Percentiles rank a stretch among this genome's conserved stretches.
phyloP scores from a whole-genome alignment of 2,888 invertebrate genomes.

The Elegia similella region DNA sequence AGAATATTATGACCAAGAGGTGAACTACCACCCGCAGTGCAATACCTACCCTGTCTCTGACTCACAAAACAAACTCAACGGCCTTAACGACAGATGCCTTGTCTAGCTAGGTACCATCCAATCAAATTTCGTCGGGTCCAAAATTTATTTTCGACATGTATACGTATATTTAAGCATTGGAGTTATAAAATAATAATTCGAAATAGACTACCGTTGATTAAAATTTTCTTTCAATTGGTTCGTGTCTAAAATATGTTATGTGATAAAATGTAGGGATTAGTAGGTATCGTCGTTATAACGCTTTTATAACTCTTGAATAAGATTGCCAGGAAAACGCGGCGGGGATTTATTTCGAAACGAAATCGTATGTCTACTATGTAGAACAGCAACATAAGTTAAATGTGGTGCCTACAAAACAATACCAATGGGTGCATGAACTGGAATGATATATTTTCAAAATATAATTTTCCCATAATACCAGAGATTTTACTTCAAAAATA shows the following conservation, averaged over 20 bases:
- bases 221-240: constrained; percentile 38
- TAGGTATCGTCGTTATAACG: constrained; percentile 24
- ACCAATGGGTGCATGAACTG: constrained; percentile 39
- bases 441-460: constrained; percentile 15
- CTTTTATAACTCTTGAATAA: constrained; percentile 33
- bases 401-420: constrained; percentile 57
- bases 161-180: constrained; percentile 69
- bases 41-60: constrained; percentile 78
- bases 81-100: constrained; percentile 84
- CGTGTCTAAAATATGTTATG: constrained; percentile 34
- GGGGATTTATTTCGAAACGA: constrained; percentile 79
- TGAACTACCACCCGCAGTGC: constrained; percentile 80
- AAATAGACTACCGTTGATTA: constrained; percentile 62
- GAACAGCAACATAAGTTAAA: constrained; percentile 71
- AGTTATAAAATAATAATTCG: constrained; percentile 57
- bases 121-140: constrained; percentile 63
- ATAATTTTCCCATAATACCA: constrained; percentile 10
- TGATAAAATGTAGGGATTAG: constrained; percentile 34
- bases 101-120: constrained; percentile 63
- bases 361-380: constrained; percentile 80
- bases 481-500: constrained; percentile 19
- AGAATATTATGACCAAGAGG: constrained; percentile 78
- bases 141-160: constrained; percentile 66
- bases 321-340: constrained; percentile 50
- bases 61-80: constrained; percentile 73